These are phyloP conservation scores for Allophyes oxyacanthae DNA, from an alignment of 2,888 invertebrate species.

Conservation along the genomic window DNA sequence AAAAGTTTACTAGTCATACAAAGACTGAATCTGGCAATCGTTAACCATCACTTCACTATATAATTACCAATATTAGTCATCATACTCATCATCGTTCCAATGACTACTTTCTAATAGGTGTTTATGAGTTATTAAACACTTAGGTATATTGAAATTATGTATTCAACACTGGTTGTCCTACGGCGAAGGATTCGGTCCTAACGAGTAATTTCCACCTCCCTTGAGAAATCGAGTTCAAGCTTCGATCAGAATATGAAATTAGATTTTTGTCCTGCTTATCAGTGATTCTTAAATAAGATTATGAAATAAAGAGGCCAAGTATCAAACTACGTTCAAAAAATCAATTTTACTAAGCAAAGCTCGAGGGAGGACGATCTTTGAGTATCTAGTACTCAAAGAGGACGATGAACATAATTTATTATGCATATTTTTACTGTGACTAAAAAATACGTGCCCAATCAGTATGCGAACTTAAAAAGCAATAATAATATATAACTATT, in stretches of 20 bases:
- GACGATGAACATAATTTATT: constrained; percentile 61
- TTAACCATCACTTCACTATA: constrained; percentile 19
- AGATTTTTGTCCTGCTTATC: constrained; percentile 45
- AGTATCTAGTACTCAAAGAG: no score
- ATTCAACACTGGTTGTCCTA: constrained; percentile 69
- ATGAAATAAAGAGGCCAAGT: constrained; percentile 36
- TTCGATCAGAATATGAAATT: constrained; percentile 53
- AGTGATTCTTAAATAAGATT: constrained; percentile 50
- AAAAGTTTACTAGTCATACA: no score
- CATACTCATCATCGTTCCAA: no score
- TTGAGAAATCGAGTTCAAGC: constrained; percentile 54
- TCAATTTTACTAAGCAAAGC: constrained; percentile 55
- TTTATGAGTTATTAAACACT: constrained; percentile 50
- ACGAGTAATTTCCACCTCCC: constrained; percentile 66
- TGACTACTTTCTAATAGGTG: constrained; percentile 30
- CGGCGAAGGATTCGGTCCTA: constrained; percentile 60
- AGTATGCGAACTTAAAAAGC: not conserved
- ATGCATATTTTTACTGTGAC: constrained; percentile 58
- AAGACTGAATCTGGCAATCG: not conserved
- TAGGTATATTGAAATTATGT: constrained; percentile 67
- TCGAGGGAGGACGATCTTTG: constrained; percentile 47
- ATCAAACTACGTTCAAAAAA: constrained; percentile 49
- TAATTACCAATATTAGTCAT: constrained; percentile 45
- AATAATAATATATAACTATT: constrained; percentile 2
- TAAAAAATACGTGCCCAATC: constrained; percentile 53